These are phyloP conservation scores for Semaprochilodus insignis DNA, from an alignment of 2,797 vertebrate genomes.

Conservation along the genomic window DNA sequence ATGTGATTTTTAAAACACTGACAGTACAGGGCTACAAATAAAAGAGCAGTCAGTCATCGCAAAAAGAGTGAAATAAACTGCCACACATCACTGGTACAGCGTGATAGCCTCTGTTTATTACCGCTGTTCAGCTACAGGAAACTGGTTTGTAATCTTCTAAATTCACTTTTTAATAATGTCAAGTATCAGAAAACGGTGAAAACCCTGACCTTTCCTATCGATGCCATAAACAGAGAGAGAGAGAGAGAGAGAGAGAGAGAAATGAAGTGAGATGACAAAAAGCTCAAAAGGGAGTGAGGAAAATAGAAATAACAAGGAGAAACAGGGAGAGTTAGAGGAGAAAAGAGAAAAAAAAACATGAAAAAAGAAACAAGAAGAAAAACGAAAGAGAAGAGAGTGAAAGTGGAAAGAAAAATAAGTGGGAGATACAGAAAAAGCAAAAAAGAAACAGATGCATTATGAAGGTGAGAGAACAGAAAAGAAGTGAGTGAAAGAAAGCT, in stretches of 20 bases:
- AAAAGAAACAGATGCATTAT: not conserved
- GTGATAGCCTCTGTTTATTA: constrained; percentile 21
- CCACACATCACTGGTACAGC: not conserved
- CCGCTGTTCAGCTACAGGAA: not conserved
- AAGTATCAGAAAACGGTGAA: constrained; percentile 22
- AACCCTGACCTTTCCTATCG: constrained; percentile 19
- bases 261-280: not conserved
- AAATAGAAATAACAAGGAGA: not conserved
- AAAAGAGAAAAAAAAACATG: not conserved
- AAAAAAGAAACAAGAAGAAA: not conserved
- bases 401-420: not conserved
- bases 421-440: too few species aligned
- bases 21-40: not conserved
- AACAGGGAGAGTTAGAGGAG: not conserved
- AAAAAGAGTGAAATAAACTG: constrained; percentile 16
- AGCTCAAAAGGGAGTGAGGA: not conserved
- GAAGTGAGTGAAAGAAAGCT: not conserved
- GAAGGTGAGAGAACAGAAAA: not conserved
- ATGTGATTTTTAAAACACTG: not conserved
- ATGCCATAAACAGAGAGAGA: constrained; percentile 21
- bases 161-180: constrained; percentile 30
- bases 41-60: constrained; percentile 3
- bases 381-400: not conserved
- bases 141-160: constrained; percentile 18
- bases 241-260: not conserved